Conservation (phyloP, 2,113 vertebrate genomes). For the Mormyrus lacerda region DNA sequence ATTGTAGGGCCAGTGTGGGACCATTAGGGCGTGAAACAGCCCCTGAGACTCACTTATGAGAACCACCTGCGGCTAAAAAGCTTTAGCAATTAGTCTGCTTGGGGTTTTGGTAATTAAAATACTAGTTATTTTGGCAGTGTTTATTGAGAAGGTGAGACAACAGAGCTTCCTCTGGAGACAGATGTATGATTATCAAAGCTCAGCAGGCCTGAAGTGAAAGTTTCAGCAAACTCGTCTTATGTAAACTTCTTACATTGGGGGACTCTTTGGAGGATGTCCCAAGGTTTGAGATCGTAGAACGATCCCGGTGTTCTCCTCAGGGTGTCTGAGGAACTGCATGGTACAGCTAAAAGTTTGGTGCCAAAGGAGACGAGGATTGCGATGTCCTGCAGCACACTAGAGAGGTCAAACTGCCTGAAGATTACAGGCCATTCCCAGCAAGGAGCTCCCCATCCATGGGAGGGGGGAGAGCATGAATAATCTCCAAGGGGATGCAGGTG, state of each 20-base stretch:
- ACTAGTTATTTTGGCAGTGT: not conserved
- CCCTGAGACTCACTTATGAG: not conserved
- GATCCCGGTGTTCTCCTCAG: not conserved
- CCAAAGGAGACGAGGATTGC: conserved; percentile 25
- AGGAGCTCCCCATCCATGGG: conserved; percentile 18
- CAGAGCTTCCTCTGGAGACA: not conserved
- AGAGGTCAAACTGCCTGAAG: conserved; percentile 14
- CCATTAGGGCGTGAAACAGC: not conserved
- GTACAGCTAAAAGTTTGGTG: not conserved
- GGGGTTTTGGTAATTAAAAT: not conserved
- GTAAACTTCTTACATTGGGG: not conserved
- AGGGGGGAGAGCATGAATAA: not conserved
- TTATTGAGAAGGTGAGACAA: not conserved
- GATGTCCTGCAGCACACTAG: not conserved
- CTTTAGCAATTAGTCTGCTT: not conserved
- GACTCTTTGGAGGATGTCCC: not conserved
- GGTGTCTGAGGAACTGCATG: not conserved
- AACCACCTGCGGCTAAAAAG: not conserved
- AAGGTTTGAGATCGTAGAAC: not conserved
- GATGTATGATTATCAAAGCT: not conserved
- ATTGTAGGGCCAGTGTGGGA: not conserved
- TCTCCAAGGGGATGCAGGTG: not conserved
- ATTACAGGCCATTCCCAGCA: conserved; percentile 29
- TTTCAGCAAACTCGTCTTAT: not conserved
- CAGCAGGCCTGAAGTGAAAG: not conserved